Evolutionary conservation across 2,113 vertebrate species (phyloP), one percentile per base, ranked within the genome.

Genomic region (Erinaceus europaeus): DNA sequence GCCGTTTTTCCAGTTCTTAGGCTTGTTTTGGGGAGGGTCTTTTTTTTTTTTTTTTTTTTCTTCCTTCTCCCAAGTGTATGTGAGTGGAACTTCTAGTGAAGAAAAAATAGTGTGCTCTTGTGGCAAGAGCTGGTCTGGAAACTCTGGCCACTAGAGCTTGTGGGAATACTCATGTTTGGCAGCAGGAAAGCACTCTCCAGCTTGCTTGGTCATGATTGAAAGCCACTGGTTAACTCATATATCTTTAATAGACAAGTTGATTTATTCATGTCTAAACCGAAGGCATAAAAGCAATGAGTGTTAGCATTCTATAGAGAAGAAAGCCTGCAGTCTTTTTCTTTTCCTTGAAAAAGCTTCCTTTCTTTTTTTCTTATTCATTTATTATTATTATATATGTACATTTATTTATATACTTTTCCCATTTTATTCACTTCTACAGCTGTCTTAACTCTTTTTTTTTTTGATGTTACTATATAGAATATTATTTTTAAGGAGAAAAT

Each of bases 391-490:
- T n/a, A n/a, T n/a, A n/a, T n/a, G n/a, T n/a, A n/a, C n/a, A n/a
- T n/a, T n/a, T n/a, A n/a, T n/a, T n/a, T n/a, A n/a, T n/a, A n/a
- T n/a, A n/a, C n/a, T n/a, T n/a, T n/a, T n/a, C n/a, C n/a, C n/a
- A n/a, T n/a, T n/a, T n/a, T n/a, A n/a, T n/a, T n/a, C n/a, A n/a
- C n/a, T n/a, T n/a, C n/a, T n/a, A n/a, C n/a, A n/a, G n/a, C n/a
- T n/a, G n/a, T n/a, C n/a, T n/a, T n/a, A n/a, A n/a, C n/a, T n/a
- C n/a, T n/a, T n/a, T n/a, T n/a, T n/a, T n/a, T n/a, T n/a, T 87
- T 95, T 78, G 92, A 92, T 94, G 82, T 92, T 91, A 94, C 94
- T 95, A 74, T 86, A 92, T 38, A 95, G 93, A 89, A 80, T 83
- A 62, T 94, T 81, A 90, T 73, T 59, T 93, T 89, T 64, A 89